Base-by-base conservation (phyloP, 2,113 vertebrate species). In the Corythornis madagascariensis region DNA sequence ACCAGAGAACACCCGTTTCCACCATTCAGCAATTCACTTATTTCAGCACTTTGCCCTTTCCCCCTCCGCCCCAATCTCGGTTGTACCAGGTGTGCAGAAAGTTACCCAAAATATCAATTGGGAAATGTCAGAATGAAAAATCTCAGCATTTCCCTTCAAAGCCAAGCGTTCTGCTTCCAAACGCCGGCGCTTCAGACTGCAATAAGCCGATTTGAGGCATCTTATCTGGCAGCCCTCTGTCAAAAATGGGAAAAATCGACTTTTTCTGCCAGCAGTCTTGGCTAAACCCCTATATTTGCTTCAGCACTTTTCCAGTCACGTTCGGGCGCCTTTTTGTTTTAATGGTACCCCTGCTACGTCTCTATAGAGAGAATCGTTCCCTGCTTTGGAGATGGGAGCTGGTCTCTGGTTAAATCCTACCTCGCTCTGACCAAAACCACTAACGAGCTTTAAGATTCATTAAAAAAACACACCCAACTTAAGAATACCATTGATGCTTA, bases 61-160 rank as follows among this genome's bases (percentile, higher is more conserved):
- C 4, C 22, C 16, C 9, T 2, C 17, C 20, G 3, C 33, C 47
- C 16, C 73, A 40, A 40, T 85, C 92, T 76, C 88, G 22, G 63
- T 91, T 83, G 38, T 85, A 94, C 85, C 89, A 96, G 93, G 91
- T 94, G 88, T 88, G 91, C 82, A 84, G 78, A 90, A 95, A 89
- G 90, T 80, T 89, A 73, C 93, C 86, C 31, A 84, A 92, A 78
- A 53, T 35, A 89, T 89, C 92, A 91, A 88, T 10, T 73, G 94
- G 89, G 92, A 95, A 86, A 92, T 93, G 96, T 95, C 94, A 92
- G 65, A 31, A 94, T 86, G 94, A 93, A 85, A 95, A 85, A 83
- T 83, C 94, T 89, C 94, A 93, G 91, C 96, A 74, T 67, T 96
- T 94, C 95, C 90, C 91, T 93, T 96, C 95, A 95, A 96, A 96